These are phyloP conservation scores for Hemiscyllium ocellatum DNA, from an alignment of 2,113 vertebrate species.

Conservation along the genomic window DNA sequence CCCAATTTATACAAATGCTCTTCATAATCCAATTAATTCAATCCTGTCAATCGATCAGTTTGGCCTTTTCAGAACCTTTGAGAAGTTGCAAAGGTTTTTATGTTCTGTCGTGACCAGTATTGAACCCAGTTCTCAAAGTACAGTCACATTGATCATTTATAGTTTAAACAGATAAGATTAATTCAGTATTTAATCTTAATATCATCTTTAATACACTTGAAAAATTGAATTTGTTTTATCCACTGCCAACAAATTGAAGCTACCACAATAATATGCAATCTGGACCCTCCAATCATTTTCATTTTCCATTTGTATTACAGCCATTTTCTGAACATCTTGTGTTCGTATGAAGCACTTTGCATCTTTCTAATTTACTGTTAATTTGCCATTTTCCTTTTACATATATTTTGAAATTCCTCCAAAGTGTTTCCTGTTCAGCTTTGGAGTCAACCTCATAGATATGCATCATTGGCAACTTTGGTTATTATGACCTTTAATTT, in stretches of 20 bases:
- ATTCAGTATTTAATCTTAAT: neutral
- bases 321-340: too few species aligned
- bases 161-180: neutral
- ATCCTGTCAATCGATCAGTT: neutral
- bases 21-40: neutral
- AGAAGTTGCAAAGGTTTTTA: neutral
- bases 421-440: too few species aligned
- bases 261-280: too few species aligned
- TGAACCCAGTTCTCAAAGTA: neutral
- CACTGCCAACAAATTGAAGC: neutral
- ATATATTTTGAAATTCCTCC: too few species aligned
- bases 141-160: neutral
- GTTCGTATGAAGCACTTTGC: too few species aligned
- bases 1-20: neutral
- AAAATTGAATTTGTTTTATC: neutral
- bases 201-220: neutral
- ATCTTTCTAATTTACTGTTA: too few species aligned
- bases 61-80: neutral
- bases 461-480: too few species aligned
- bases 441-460: too few species aligned
- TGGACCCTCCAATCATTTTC: too few species aligned
- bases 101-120: neutral
- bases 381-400: too few species aligned
- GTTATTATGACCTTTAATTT: too few species aligned
- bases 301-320: too few species aligned